These are phyloP conservation scores for Autographa pulchrina DNA, from an alignment of 2,888 invertebrate species.

Conservation along the genomic window DNA sequence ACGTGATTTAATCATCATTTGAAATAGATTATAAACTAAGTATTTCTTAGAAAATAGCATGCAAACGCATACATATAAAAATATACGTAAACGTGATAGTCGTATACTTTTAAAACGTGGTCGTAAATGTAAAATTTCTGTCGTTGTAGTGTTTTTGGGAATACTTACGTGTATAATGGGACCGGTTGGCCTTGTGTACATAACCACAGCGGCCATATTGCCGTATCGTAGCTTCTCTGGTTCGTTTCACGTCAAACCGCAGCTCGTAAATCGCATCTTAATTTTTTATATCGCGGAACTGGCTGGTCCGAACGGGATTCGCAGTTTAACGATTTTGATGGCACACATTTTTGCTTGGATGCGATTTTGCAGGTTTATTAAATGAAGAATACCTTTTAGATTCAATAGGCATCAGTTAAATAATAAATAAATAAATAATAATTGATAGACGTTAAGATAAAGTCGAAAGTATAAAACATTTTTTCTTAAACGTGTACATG, in stretches of 20 bases:
- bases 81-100: conserved; percentile 25
- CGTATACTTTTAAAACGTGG: conserved; percentile 19
- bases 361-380: conserved; percentile 15
- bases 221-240: conserved; percentile 51
- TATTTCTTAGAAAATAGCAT: neutral
- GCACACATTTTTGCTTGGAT: conserved; percentile 23
- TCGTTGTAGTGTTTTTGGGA: conserved; percentile 25
- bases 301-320: conserved; percentile 29
- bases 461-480: neutral
- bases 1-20: neutral
- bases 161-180: conserved; percentile 49
- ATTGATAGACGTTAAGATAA: neutral
- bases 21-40: neutral
- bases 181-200: conserved; percentile 75
- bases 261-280: conserved; percentile 20
- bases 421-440: too few species aligned
- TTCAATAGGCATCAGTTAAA: neutral
- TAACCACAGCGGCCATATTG: conserved; percentile 57
- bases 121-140: conserved; percentile 23
- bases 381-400: neutral
- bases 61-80: neutral
- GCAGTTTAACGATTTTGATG: conserved; percentile 31
- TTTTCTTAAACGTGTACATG: conserved; percentile 11
- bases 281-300: conserved; percentile 25
- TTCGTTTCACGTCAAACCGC: conserved; percentile 22